Percentiles rank a stretch among this genome's conserved stretches.
phyloP scores from a whole-genome alignment of 2,113 vertebrate genomes.

The Oryzias javanicus region DNA sequence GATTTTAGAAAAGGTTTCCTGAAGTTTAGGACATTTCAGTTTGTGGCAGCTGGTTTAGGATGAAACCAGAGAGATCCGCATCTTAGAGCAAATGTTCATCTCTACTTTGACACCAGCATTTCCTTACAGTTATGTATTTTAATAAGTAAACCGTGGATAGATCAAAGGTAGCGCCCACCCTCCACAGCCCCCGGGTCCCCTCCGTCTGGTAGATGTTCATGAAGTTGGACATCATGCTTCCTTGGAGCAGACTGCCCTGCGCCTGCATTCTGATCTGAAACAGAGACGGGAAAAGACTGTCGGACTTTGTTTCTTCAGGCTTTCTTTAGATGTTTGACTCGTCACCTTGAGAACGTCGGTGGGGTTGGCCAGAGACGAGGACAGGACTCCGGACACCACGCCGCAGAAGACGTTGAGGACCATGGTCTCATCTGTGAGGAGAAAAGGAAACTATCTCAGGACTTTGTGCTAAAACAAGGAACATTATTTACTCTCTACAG shows the following conservation, averaged over 20 bases:
- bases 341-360: conserved; percentile 95
- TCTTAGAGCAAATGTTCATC: no score
- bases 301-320: no score
- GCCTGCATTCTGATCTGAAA: conserved; percentile 96
- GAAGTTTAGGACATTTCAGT: no score
- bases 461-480: not conserved
- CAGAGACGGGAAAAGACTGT: not conserved
- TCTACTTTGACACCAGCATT: no score
- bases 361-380: conserved; percentile 91
- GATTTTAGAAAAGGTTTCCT: no score
- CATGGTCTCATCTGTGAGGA: conserved; percentile 88
- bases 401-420: conserved; percentile 96
- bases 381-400: conserved; percentile 92
- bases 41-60: no score
- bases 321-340: not conserved
- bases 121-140: no score
- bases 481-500: not conserved
- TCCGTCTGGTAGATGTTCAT: conserved; percentile 97
- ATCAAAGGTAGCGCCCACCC: conserved; percentile 79
- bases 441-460: conserved; percentile 7
- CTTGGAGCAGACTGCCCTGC: conserved; percentile 91
- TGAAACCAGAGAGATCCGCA: no score
- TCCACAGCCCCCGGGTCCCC: conserved; percentile 92
- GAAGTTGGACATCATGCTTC: conserved; percentile 97
- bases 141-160: no score